Base-by-base conservation (phyloP, 2,888 invertebrate genomes). In the Bugula neritina region DNA sequence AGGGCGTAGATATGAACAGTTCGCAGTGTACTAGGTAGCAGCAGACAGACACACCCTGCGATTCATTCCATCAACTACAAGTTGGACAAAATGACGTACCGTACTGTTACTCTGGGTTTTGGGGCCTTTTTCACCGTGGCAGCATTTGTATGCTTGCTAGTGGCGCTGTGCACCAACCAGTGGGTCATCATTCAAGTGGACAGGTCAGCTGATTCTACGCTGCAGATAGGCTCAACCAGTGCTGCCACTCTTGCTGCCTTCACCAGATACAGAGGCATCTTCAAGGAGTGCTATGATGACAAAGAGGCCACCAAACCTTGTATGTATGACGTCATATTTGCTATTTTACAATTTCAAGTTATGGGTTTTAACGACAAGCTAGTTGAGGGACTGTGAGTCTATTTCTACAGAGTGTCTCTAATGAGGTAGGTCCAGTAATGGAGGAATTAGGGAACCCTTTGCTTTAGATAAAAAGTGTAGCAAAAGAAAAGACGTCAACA, bases 221-320 rank as follows among this genome's bases (percentile, higher is more conserved):
- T 54, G 3, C 35, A 54, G n/a, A 17, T 54, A 13, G 25, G 31
- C 3, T 54, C 70, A n/a, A 13, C 58, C 25, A 29, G 13, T 27
- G 54, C 13, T 10, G 17, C 23, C 2, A 43, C n/a, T 43, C 70
- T 70, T 17, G 54, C 43, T 13, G 5, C 29, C 31, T 70, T 29
- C 52, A 54, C 23, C 23, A 70, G 70, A 54, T 29, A 43, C 70
- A 2, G 70, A 13, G 70, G 70, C 21, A 23, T 70, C 2, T 70
- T 70, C 29, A 70, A 54, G 29, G 70, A 70, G 31, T 70, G 70
- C 52, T 70, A 29, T 52, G 31, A 54, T 13, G 29, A 70, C 52
- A 54, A 31, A 17, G 52, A 25, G 5, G 63, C 27, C 1, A 63
- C 63, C 31, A 63, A 27, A 63, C 10, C 29, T 27, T 63, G 63